Evolutionary conservation across 2,797 vertebrate genomes (phyloP).

Genomic region (Tiaroga cobitis): DNA sequence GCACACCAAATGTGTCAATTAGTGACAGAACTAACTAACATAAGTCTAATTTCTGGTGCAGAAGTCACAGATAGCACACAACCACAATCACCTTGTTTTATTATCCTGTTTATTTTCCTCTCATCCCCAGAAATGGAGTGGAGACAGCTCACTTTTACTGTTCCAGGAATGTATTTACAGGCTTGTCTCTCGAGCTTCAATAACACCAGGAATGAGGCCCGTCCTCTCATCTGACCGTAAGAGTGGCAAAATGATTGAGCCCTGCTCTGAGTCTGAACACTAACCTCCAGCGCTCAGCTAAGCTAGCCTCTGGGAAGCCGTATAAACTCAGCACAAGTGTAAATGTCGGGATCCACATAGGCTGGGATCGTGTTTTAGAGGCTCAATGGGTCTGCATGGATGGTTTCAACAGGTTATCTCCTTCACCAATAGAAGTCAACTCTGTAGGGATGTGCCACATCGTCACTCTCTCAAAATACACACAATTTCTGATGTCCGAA

Average conservation of each 20-base stretch:
- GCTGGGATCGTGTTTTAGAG: constrained; percentile 41
- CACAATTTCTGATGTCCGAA: background rate
- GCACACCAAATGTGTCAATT: background rate
- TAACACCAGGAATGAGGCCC: constrained; percentile 46
- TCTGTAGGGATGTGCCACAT: background rate
- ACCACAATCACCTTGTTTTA: constrained; percentile 57
- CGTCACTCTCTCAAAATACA: background rate
- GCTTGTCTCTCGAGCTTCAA: constrained; percentile 60
- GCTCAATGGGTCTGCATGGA: constrained; percentile 56
- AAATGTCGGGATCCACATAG: background rate
- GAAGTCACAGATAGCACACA: constrained; percentile 36
- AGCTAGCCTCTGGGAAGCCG: background rate
- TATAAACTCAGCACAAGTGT: constrained; percentile 17
- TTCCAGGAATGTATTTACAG: constrained; percentile 68
- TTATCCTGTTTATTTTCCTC: constrained; percentile 70
- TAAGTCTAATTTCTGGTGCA: background rate
- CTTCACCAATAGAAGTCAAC: constrained; percentile 56
- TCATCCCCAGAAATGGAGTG: constrained; percentile 61
- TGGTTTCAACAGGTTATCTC: constrained; percentile 68
- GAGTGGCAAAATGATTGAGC: constrained; percentile 13
- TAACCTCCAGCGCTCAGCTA: background rate
- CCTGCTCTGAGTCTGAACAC: background rate
- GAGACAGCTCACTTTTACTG: constrained; percentile 53
- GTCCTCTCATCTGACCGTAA: constrained; percentile 10
- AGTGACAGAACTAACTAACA: background rate